These are phyloP conservation scores for Drosophila paucipuncta DNA, from an alignment of 2,888 invertebrate genomes.

Conservation along the genomic window DNA sequence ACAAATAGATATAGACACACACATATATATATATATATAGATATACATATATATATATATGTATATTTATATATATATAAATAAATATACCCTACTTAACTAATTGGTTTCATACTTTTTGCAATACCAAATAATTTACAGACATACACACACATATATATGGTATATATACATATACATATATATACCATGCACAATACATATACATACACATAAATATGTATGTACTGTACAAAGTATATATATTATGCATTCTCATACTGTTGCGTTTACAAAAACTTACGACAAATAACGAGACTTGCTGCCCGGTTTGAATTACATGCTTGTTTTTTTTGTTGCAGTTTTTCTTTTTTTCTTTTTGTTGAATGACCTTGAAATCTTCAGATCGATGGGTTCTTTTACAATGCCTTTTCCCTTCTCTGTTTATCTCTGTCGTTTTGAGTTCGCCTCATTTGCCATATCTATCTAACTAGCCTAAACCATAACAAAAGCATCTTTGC, in stretches of 20 bases:
- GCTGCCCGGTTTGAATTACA: slow-evolving; percentile 31
- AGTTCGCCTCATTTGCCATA: slow-evolving; percentile 3
- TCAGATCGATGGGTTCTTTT: slow-evolving; percentile 69
- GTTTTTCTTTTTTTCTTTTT: slow-evolving; percentile 7
- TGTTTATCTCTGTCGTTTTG: slow-evolving; percentile 4
- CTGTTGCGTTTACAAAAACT: slow-evolving; percentile 52
- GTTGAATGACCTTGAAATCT: slow-evolving; percentile 60
- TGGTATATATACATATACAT: slow-evolving; percentile 24
- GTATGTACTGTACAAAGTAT: slow-evolving; percentile 14
- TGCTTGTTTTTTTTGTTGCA: slow-evolving; percentile 4
- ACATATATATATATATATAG: slow-evolving; percentile 33
- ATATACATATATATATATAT: neutral
- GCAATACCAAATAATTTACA: slow-evolving; percentile 57
- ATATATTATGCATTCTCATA: slow-evolving; percentile 33
- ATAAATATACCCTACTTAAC: slow-evolving; percentile 77
- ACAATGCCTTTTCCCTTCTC: slow-evolving; percentile 12
- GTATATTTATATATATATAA: slow-evolving; percentile 41
- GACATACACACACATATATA: slow-evolving; percentile 68
- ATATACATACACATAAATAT: slow-evolving; percentile 39
- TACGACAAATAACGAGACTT: slow-evolving; percentile 31
- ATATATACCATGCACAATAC: slow-evolving; percentile 63
- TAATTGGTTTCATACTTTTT: slow-evolving; percentile 47
- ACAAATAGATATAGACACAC: slow-evolving; percentile 30
- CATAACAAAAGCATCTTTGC: slow-evolving; percentile 97
- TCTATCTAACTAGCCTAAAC: slow-evolving; percentile 87